phyloP scores from a whole-genome alignment of 2,113 vertebrate species.

The Salminus brasiliensis region DNA sequence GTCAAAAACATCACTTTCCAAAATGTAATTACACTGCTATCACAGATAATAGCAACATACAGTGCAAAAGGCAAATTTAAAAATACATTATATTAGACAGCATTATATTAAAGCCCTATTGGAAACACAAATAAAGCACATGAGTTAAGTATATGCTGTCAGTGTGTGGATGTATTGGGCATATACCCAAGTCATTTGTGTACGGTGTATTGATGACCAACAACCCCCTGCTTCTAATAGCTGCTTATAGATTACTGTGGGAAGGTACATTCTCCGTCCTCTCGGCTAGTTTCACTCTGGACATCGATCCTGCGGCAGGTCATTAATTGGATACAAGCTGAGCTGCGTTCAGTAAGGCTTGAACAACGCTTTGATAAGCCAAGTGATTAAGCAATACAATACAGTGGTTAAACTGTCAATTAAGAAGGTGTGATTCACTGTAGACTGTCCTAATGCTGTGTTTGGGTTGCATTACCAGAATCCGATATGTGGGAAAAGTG shows the following conservation, averaged over 20 bases:
- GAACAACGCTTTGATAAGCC: neutral
- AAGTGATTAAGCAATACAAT: neutral
- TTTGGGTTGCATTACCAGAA: slow-evolving; percentile 66
- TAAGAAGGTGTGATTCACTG: neutral
- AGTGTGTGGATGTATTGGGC: neutral
- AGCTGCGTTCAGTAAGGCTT: slow-evolving; percentile 14
- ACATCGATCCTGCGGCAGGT: slow-evolving; percentile 14
- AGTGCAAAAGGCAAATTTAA: no score
- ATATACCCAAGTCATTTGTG: neutral
- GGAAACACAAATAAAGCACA: neutral
- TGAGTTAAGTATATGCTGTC: neutral
- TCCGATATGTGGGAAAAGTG: slow-evolving; percentile 67
- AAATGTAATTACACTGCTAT: no score
- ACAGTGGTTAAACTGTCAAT: neutral
- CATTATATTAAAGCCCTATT: no score
- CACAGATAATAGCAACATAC: no score
- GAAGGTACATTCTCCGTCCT: neutral
- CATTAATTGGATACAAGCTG: slow-evolving; percentile 29
- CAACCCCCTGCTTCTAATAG: slow-evolving; percentile 34
- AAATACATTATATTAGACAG: no score
- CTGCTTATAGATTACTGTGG: slow-evolving; percentile 40
- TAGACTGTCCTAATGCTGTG: neutral
- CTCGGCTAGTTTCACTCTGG: slow-evolving; percentile 6
- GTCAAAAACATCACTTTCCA: no score
- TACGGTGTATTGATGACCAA: slow-evolving; percentile 3